Evolutionary conservation across 2,797 vertebrate genomes (phyloP).

Genomic region (Sebastes glaucus): DNA sequence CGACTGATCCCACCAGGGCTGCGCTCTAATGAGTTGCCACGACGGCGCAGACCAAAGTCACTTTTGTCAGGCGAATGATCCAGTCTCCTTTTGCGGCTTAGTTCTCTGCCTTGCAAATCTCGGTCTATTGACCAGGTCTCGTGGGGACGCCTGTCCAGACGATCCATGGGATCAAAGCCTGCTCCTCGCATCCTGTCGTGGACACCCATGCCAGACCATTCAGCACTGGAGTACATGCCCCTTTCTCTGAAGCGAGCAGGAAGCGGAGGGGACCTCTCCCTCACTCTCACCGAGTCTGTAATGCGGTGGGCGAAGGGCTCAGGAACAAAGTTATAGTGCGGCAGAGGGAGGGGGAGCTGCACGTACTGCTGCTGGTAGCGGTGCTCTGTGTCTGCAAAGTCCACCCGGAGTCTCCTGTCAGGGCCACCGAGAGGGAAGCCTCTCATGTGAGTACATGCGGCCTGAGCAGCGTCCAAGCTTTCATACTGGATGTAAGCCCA

Average conservation of each 20-base stretch:
- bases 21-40: conserved; percentile 82
- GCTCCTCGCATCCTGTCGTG: conserved; percentile 88
- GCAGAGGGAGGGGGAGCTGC: conserved; percentile 88
- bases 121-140: conserved; percentile 92
- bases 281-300: conserved; percentile 86
- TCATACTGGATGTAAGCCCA: conserved; percentile 99
- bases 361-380: conserved; percentile 90
- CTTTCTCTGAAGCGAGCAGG: conserved; percentile 90
- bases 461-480: conserved; percentile 96
- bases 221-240: conserved; percentile 87
- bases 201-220: conserved; percentile 89
- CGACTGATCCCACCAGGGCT: conserved; percentile 89
- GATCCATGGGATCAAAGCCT: conserved; percentile 89
- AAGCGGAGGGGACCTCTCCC: conserved; percentile 91
- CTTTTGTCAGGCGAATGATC: conserved; percentile 89
- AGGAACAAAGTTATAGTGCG: conserved; percentile 89
- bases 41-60: conserved; percentile 86
- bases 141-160: conserved; percentile 83
- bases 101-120: conserved; percentile 88
- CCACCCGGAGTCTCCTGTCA: conserved; percentile 93
- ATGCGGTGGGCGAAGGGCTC: conserved; percentile 90
- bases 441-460: conserved; percentile 95
- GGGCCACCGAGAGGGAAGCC: conserved; percentile 95
- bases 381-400: conserved; percentile 96
- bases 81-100: conserved; percentile 87